A percentile compares a stretch with the other conserved stretches of the same genome.
Conservation (phyloP, 2,888 invertebrate genomes). For the Plebejus argus region DNA sequence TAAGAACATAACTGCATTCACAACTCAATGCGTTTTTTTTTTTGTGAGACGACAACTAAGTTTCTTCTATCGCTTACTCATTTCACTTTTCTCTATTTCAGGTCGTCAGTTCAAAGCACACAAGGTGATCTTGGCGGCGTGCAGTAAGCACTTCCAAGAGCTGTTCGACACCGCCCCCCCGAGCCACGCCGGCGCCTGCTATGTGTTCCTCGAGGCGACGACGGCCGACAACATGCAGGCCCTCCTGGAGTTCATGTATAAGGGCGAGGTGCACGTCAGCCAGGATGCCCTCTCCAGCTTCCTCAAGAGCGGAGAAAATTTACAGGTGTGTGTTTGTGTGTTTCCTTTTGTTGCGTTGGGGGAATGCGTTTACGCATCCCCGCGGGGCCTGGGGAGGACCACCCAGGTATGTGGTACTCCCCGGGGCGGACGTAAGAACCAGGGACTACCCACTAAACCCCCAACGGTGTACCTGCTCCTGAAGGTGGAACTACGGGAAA, state of each 20-base stretch:
- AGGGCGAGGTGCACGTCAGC: slow-evolving; percentile 95
- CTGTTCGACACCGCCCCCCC: slow-evolving; percentile 93
- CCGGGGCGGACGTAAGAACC: too few species aligned
- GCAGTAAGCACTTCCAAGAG: slow-evolving; percentile 96
- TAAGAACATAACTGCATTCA: too few species aligned
- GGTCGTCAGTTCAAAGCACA: slow-evolving; percentile 95
- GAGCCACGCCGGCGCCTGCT: slow-evolving; percentile 88
- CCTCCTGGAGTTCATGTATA: slow-evolving; percentile 95
- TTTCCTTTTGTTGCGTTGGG: too few species aligned
- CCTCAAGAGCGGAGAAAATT: slow-evolving; percentile 93
- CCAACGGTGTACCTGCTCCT: too few species aligned
- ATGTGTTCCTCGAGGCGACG: slow-evolving; percentile 94
- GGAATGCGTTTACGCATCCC: too few species aligned
- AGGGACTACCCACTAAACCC: too few species aligned
- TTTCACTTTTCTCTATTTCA: slow-evolving; percentile 55
- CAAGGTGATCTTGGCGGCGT: slow-evolving; percentile 94
- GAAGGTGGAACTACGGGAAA: too few species aligned
- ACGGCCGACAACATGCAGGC: slow-evolving; percentile 95
- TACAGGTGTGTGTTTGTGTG: slow-evolving; percentile 82
- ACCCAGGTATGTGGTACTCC: too few species aligned
- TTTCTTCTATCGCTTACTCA: too few species aligned
- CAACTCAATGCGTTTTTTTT: too few species aligned
- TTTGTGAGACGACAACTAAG: too few species aligned
- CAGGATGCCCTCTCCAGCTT: slow-evolving; percentile 95
- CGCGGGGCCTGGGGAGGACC: too few species aligned